phyloP scores from a whole-genome alignment of 2,797 vertebrate genomes.

The Microchirus variegatus region DNA sequence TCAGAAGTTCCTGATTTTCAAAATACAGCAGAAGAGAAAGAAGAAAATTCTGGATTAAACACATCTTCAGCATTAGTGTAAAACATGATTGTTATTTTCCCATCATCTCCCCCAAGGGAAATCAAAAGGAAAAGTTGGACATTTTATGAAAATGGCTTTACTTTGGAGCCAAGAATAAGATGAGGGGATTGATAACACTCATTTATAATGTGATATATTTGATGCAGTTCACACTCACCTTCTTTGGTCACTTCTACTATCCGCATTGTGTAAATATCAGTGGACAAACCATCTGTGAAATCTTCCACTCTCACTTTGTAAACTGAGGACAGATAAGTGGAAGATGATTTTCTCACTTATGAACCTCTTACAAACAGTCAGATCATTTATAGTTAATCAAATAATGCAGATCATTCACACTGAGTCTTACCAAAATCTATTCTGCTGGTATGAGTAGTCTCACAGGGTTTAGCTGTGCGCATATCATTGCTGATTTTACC shows the following conservation, averaged over 20 bases:
- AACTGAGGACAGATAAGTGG: slow-evolving; percentile 44
- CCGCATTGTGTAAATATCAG: too few relatives aligned
- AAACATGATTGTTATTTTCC: background rate
- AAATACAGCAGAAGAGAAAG: background rate
- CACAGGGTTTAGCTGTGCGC: slow-evolving; percentile 60
- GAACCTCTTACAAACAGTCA: background rate
- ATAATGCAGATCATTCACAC: slow-evolving; percentile 47
- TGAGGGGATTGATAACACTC: too few relatives aligned
- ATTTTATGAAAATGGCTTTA: background rate
- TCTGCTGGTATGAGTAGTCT: slow-evolving; percentile 44
- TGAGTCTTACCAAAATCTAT: slow-evolving; percentile 52
- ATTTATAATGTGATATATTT: background rate
- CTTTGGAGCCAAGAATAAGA: too few relatives aligned
- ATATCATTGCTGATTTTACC: slow-evolving; percentile 24
- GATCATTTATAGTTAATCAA: background rate
- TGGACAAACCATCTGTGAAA: too few relatives aligned
- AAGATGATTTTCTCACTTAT: background rate
- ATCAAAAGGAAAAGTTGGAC: background rate
- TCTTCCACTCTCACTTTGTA: too few relatives aligned
- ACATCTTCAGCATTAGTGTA: background rate
- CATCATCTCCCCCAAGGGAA: background rate
- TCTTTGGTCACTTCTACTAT: slow-evolving; percentile 57
- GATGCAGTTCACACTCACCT: slow-evolving; percentile 47
- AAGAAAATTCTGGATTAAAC: background rate
- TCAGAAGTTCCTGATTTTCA: slow-evolving; percentile 62